A percentile compares a stretch with the other conserved stretches of the same genome.
phyloP scores from a whole-genome alignment of 2,888 invertebrate genomes.

The Allolobophora icterica region DNA sequence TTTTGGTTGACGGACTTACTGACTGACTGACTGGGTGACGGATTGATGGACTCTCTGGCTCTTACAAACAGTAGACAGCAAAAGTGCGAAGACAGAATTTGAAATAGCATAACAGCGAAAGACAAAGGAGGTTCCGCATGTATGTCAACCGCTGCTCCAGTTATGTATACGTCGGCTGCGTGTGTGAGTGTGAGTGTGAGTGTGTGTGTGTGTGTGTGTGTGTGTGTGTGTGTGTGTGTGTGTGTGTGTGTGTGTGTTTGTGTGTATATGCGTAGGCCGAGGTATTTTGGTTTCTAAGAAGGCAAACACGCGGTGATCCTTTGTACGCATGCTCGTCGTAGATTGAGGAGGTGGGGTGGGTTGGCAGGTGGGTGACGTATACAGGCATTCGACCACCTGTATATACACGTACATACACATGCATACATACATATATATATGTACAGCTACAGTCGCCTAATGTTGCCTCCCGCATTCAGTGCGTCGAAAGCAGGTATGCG shows the following conservation, averaged over 20 bases:
- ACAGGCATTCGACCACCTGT: neutral
- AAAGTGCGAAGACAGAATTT: too few relatives aligned
- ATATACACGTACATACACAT: too few relatives aligned
- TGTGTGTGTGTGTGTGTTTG: neutral
- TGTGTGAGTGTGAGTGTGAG: neutral
- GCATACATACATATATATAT: too few relatives aligned
- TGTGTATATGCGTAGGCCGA: neutral
- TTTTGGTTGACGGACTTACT: too few relatives aligned
- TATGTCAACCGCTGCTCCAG: neutral
- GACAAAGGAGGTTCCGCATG: too few relatives aligned
- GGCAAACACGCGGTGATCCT: neutral
- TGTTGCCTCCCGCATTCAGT: neutral
- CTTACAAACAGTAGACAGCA: too few relatives aligned
- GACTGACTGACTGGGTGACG: too few relatives aligned
- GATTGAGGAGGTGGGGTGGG: neutral
- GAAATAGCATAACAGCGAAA: neutral
- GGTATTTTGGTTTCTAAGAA: conserved; percentile 10
- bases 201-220: neutral
- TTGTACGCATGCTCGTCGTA: neutral
- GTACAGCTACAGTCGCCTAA: neutral
- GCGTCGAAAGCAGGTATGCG: conserved; percentile 4
- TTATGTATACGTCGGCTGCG: too few relatives aligned
- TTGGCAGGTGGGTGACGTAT: neutral
- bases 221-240: neutral
- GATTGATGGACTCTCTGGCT: too few relatives aligned